Evolutionary conservation across 1,140 invertebrate genomes (phyloP), one percentile per base, ranked within the genome.

Genomic region (Lasaia peninsularis): DNA sequence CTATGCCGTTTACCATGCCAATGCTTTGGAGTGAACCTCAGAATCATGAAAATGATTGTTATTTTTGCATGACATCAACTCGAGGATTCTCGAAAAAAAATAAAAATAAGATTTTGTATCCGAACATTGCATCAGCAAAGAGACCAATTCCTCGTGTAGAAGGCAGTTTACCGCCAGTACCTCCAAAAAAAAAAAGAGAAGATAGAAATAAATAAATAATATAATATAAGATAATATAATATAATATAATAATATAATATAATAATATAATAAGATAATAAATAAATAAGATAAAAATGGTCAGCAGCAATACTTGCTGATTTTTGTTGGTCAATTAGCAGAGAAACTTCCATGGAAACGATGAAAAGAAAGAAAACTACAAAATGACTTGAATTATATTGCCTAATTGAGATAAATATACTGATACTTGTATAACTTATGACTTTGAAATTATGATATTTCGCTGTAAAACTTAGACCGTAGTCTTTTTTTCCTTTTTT

Each of bases 11-110:
- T 18, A 32, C 52, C 35, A 35, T 48, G 54, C 16, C 34, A 24
- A 44, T 40, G 24, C 11, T 48, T 32, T 48, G 54, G 28, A 49
- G 37, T 33, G 21, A 49, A 49, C 54, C 37, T 16, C 54, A 32
- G n/a, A 56, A 31, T 48, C 40, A 34, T 56, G 37, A 48, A 48
- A 56, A 48, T 56, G 54, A 48, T 56, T 48, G 54, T 48, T 56
- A 48, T 56, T 56, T 56, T 8, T 34, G 32, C 33, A 34, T 34
- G 33, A 34, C 48, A 58, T 58, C 44, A 58, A 51, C 54, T 35
- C 31, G 28, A 34, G 56, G 31, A 58, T 58, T 50, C 48, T 50
- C 56, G 14, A 58, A 58, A 58, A 58, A 58, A 58, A 57, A 37
- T 24, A 32, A 56, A 49, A 49, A 31, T 8, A 31, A 31, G 28